Evolutionary conservation across 2,888 invertebrate species (phyloP).

Genomic region (Ophraella communa): DNA sequence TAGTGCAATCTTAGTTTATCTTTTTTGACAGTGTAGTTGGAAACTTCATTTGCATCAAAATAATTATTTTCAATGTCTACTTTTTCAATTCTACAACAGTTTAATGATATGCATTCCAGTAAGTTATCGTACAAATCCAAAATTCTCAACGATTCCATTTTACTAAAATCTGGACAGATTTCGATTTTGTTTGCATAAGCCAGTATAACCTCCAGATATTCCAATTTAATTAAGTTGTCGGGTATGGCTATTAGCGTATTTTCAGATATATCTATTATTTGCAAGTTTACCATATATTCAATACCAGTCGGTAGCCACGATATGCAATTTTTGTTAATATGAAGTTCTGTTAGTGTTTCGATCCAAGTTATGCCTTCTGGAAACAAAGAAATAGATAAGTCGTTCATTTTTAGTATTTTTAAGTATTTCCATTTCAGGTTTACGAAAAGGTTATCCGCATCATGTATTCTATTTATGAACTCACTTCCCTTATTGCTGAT

Average conservation of each 20-base stretch:
- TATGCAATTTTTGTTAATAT: slow-evolving; percentile 40
- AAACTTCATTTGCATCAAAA: slow-evolving; percentile 28
- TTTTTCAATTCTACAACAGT: slow-evolving; percentile 21
- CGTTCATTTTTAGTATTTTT: slow-evolving; percentile 37
- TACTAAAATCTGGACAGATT: slow-evolving; percentile 31
- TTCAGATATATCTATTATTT: slow-evolving; percentile 42
- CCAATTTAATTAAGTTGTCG: slow-evolving; percentile 30
- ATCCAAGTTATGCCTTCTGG: slow-evolving; percentile 44
- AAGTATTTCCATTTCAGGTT: slow-evolving; percentile 42
- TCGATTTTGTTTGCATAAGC: slow-evolving; percentile 40
- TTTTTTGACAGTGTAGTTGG: slow-evolving; percentile 33
- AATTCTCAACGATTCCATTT: slow-evolving; percentile 36
- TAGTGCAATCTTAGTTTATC: slow-evolving; percentile 28
- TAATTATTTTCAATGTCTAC: slow-evolving; percentile 43
- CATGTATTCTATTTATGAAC: slow-evolving; percentile 36
- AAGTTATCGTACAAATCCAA: slow-evolving; percentile 46
- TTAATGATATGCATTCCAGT: slow-evolving; percentile 26
- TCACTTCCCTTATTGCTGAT: slow-evolving; percentile 40
- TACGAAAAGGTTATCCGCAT: slow-evolving; percentile 42
- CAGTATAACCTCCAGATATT: slow-evolving; percentile 34
- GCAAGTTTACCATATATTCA: slow-evolving; percentile 43
- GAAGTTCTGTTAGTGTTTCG: slow-evolving; percentile 40
- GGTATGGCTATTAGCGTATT: slow-evolving; percentile 41
- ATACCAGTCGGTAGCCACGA: slow-evolving; percentile 45
- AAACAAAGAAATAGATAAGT: slow-evolving; percentile 39